A percentile compares a stretch with the other conserved stretches of the same genome.
phyloP scores from a whole-genome alignment of 2,797 vertebrate species.

The Epinephelus coioides region DNA sequence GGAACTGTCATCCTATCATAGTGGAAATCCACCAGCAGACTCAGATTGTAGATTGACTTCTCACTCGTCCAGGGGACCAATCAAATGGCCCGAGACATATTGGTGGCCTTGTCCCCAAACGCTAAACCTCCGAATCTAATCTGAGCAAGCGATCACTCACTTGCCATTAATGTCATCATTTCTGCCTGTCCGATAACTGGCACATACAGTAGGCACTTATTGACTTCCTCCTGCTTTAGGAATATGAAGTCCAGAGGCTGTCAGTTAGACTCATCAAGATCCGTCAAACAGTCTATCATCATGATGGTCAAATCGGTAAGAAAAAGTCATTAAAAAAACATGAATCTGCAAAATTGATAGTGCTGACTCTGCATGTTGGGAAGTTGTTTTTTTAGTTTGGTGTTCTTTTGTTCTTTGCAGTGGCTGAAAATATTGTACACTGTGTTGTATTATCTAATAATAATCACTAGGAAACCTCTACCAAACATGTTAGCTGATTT shows the following conservation, averaged over 20 bases:
- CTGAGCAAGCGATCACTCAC: conserved; percentile 75
- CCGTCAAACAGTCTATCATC: conserved; percentile 44
- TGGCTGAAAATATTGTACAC: not conserved
- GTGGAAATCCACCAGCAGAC: conserved; percentile 70
- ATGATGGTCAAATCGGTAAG: conserved; percentile 23
- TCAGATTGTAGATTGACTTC: conserved; percentile 69
- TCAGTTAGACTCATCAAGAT: conserved; percentile 54
- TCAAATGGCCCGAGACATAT: conserved; percentile 69
- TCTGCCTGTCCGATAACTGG: conserved; percentile 68
- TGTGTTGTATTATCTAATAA: not conserved
- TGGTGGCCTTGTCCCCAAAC: conserved; percentile 64
- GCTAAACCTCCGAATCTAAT: conserved; percentile 72
- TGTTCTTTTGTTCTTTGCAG: conserved; percentile 10
- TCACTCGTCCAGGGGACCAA: conserved; percentile 44
- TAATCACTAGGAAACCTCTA: not conserved
- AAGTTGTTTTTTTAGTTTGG: not conserved
- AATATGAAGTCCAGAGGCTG: conserved; percentile 62
- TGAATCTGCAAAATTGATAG: conserved; percentile 17
- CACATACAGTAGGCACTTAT: conserved; percentile 57
- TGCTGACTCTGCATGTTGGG: conserved; percentile 29
- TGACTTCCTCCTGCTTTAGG: conserved; percentile 62
- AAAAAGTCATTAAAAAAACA: conserved; percentile 29
- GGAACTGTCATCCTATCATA: conserved; percentile 79
- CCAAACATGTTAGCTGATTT: not conserved
- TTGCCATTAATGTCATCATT: conserved; percentile 73